Evolutionary conservation across 1,140 invertebrate species (phyloP), one percentile per base, ranked within the genome.

Genomic region (Drosophila subobscura): DNA sequence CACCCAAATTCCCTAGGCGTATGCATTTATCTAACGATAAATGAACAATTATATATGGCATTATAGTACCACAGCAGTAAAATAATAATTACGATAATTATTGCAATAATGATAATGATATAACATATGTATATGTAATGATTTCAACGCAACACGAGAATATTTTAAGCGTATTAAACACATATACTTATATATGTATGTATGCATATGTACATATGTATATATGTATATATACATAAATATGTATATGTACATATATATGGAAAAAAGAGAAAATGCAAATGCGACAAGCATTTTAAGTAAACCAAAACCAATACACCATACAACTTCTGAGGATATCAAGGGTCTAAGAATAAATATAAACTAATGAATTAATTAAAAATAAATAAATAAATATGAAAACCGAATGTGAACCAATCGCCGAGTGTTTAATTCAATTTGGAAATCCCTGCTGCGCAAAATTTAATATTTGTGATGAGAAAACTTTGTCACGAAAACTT

Each of bases 381-480:
- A 84, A 83, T 88, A 86, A 86, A 88, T 86, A 85, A 85, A 85
- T 85, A 83, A 85, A 86, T 85, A 86, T 85, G 63, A 85, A 85
- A 85, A 85, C 81, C 86, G 86, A 85, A 85, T 86, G 81, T 85
- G 72, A 86, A 85, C 52, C 59, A 45, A 85, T 65, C 42, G 1
- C 12, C 45, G 10, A 49, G 46, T 58, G 41, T 85, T 59, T 58
- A 52, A 47, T 65, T 63, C 10, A 1, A 37, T 12, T 12, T 12
- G 1, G 10, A 37, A 1, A 37, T 33, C 2, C 7, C 29, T 33
- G 27, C 29, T 33, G 27, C 27, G 6, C 27, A 29, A 29, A 20
- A 20, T 20, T 20, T 20, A 1, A 20, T 20, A 20, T 20, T 20
- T 20, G 0, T 20, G 16, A 20, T 20, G 16, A 20, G 16, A 20